Percentiles rank a stretch among this genome's conserved stretches.
Evolutionary conservation across 2,888 invertebrate species (phyloP).

Genomic region (Eilema griseolum): DNA sequence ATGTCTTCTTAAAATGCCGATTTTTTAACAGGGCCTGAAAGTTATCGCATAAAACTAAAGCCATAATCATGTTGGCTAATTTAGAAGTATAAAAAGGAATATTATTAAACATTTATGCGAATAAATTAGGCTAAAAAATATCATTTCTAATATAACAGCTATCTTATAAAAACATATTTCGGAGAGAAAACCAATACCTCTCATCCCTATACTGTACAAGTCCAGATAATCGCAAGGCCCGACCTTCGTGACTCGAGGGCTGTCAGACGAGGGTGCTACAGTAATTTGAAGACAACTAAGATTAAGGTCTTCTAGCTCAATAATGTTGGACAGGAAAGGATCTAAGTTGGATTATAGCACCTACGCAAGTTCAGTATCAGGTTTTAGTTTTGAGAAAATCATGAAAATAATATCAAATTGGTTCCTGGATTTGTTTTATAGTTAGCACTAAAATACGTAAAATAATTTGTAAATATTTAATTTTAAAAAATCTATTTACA

Average conservation of each 20-base stretch:
- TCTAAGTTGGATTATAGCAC: conserved; percentile 5
- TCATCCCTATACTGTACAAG: neutral
- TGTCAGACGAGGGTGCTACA: neutral
- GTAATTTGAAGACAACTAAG: conserved; percentile 9
- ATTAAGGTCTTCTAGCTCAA: neutral
- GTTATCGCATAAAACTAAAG: too few relatives aligned
- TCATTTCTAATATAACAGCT: neutral
- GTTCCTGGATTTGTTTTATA: too few relatives aligned
- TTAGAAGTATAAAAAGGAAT: neutral
- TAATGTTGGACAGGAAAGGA: neutral
- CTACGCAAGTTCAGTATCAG: neutral
- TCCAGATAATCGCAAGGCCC: neutral
- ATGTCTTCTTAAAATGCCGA: too few relatives aligned
- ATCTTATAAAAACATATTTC: neutral
- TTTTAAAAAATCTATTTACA: too few relatives aligned
- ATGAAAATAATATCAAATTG: neutral
- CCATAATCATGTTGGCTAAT: neutral
- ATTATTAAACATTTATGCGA: neutral
- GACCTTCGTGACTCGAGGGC: conserved; percentile 2
- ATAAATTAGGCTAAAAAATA: neutral
- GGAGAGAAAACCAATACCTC: neutral
- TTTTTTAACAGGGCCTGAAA: too few relatives aligned
- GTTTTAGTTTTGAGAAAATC: neutral
- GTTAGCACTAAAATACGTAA: neutral
- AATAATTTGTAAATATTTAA: too few relatives aligned